These are phyloP conservation scores for Isurus oxyrinchus DNA, from an alignment of 2,113 vertebrate genomes.

Conservation along the genomic window DNA sequence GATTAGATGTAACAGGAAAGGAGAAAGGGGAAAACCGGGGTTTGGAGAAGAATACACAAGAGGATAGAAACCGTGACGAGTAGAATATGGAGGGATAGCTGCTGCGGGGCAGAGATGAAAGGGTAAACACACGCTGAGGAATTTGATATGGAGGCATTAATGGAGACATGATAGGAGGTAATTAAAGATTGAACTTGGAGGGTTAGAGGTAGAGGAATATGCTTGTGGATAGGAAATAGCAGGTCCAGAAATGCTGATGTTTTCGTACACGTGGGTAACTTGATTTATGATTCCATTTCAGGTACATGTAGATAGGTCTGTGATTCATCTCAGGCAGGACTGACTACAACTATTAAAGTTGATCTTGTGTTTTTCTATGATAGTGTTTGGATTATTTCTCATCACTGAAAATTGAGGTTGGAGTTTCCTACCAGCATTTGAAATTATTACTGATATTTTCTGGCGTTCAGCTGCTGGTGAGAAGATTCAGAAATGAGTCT, in stretches of 20 bases:
- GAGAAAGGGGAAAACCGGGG: background rate
- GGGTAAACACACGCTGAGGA: background rate
- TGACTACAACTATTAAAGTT: background rate
- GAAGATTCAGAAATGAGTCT: background rate
- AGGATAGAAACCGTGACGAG: background rate
- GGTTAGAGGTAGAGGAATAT: background rate
- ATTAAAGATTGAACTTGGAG: background rate
- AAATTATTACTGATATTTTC: background rate
- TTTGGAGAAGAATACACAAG: background rate
- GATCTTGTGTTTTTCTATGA: background rate
- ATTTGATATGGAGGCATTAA: background rate
- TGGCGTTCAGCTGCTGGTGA: background rate
- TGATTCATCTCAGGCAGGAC: background rate
- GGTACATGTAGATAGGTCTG: background rate
- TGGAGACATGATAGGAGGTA: background rate
- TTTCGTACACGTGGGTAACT: background rate
- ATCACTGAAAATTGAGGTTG: background rate
- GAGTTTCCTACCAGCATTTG: background rate
- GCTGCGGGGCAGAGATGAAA: background rate
- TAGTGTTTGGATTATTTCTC: background rate
- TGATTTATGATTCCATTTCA: background rate
- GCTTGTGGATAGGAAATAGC: background rate
- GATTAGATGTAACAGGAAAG: background rate
- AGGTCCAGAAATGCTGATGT: background rate
- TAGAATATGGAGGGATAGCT: background rate